Evolutionary conservation across 2,797 vertebrate genomes (phyloP).

Genomic region (Xenopus petersii): DNA sequence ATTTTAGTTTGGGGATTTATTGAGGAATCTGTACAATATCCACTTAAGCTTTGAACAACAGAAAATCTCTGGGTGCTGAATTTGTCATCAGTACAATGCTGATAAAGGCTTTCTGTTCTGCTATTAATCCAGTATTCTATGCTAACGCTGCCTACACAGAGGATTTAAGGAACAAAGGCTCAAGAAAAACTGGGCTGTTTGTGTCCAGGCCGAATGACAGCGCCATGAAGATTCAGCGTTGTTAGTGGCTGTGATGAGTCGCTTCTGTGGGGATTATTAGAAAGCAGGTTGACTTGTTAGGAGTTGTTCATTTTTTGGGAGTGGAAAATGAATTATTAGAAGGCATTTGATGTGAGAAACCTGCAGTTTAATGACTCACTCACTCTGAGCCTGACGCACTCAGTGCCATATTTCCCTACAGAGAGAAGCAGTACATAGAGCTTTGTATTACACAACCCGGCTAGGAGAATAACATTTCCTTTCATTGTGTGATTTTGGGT

Average conservation of each 20-base stretch:
- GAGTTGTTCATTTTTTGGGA: neutral
- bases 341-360: no score
- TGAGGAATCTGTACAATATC: slow-evolving; percentile 47
- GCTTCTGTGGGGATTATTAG: slow-evolving; percentile 11
- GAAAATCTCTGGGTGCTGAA: slow-evolving; percentile 48
- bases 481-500: no score
- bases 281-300: neutral
- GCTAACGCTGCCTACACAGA: slow-evolving; percentile 41
- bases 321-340: no score
- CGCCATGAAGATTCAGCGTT: slow-evolving; percentile 22
- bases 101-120: slow-evolving; percentile 46
- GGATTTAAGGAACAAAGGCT: slow-evolving; percentile 47
- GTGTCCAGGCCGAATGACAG: slow-evolving; percentile 31
- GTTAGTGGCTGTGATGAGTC: slow-evolving; percentile 16
- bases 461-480: no score
- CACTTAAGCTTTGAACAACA: slow-evolving; percentile 48
- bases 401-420: no score
- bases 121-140: slow-evolving; percentile 44
- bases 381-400: no score
- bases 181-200: slow-evolving; percentile 40
- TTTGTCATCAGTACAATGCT: slow-evolving; percentile 44
- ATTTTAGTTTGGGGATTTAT: slow-evolving; percentile 42
- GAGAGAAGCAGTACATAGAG: no score
- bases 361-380: no score
- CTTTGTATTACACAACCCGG: no score